phyloP scores from a whole-genome alignment of 1,140 invertebrate genomes.

The Drosophila sproati region DNA sequence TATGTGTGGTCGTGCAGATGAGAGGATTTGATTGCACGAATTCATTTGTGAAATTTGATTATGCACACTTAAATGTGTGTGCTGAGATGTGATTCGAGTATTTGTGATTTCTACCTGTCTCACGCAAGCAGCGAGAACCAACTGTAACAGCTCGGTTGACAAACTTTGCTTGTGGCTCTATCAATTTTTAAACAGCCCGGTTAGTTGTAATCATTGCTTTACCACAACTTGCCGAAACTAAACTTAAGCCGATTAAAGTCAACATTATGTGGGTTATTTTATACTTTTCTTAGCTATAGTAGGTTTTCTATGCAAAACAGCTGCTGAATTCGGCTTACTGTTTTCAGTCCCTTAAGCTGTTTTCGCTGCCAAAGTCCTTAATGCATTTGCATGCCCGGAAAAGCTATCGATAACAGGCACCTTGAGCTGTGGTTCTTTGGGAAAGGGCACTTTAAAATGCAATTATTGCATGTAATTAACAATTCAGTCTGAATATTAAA shows the following conservation, averaged over 20 bases:
- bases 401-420: slow-evolving; percentile 29
- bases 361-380: slow-evolving; percentile 5
- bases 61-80: slow-evolving; percentile 46
- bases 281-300: slow-evolving; percentile 19
- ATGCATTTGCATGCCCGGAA: slow-evolving; percentile 28
- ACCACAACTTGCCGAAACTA: slow-evolving; percentile 41
- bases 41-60: slow-evolving; percentile 57
- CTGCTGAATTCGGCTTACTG: slow-evolving; percentile 14
- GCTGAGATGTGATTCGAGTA: slow-evolving; percentile 18
- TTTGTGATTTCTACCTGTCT: slow-evolving; percentile 13
- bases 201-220: slow-evolving; percentile 48
- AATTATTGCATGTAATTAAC: slow-evolving; percentile 37
- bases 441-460: slow-evolving; percentile 13
- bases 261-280: slow-evolving; percentile 32
- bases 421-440: background rate
- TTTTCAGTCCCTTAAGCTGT: slow-evolving; percentile 15
- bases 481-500: slow-evolving; percentile 18
- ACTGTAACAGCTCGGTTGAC: slow-evolving; percentile 15
- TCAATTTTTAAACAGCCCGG: slow-evolving; percentile 48
- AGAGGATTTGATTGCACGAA: slow-evolving; percentile 53
- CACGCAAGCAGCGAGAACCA: background rate
- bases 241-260: slow-evolving; percentile 49
- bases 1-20: slow-evolving; percentile 52
- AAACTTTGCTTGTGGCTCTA: slow-evolving; percentile 44
- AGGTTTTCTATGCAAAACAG: slow-evolving; percentile 38